A percentile compares a stretch with the other conserved stretches of the same genome.
These are phyloP conservation scores for Drosophila nigricruria DNA, from an alignment of 2,888 invertebrate genomes.

Conservation along the genomic window DNA sequence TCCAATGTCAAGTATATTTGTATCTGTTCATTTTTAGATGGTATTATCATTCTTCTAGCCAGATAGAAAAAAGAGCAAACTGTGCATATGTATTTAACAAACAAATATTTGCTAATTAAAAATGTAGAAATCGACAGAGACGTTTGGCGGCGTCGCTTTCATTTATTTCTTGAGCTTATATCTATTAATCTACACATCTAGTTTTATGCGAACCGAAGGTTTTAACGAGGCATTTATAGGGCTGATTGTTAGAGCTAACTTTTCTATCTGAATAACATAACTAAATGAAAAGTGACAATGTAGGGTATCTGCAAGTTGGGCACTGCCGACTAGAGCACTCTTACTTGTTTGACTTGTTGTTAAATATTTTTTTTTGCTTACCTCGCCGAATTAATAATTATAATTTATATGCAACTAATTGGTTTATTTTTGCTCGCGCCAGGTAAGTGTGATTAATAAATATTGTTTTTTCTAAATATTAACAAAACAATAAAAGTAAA, in stretches of 20 bases:
- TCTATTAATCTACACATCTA: neutral
- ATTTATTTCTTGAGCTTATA: conserved; percentile 22
- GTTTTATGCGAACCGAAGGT: neutral
- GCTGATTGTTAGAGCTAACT: neutral
- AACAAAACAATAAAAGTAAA: neutral
- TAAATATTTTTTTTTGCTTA: neutral
- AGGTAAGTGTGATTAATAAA: conserved; percentile 10
- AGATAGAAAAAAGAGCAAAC: conserved; percentile 29
- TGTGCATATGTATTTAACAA: conserved; percentile 39
- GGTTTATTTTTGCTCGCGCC: neutral
- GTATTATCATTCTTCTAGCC: conserved; percentile 32
- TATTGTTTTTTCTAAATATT: neutral
- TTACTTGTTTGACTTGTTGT: neutral
- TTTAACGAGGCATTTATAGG: neutral
- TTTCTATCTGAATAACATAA: neutral
- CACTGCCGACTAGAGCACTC: neutral
- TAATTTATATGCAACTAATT: conserved; percentile 6
- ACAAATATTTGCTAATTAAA: conserved; percentile 61
- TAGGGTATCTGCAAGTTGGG: neutral
- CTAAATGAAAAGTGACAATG: no score
- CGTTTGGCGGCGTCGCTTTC: conserved; percentile 50
- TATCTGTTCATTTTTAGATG: conserved; percentile 5
- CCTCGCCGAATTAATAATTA: neutral
- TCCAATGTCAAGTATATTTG: conserved; percentile 6
- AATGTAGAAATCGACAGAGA: conserved; percentile 31